Percentiles rank a stretch among this genome's conserved stretches.
Conservation (phyloP, 53 echinoderm and acorn worm species). For the Hippasteria phrygiana region DNA sequence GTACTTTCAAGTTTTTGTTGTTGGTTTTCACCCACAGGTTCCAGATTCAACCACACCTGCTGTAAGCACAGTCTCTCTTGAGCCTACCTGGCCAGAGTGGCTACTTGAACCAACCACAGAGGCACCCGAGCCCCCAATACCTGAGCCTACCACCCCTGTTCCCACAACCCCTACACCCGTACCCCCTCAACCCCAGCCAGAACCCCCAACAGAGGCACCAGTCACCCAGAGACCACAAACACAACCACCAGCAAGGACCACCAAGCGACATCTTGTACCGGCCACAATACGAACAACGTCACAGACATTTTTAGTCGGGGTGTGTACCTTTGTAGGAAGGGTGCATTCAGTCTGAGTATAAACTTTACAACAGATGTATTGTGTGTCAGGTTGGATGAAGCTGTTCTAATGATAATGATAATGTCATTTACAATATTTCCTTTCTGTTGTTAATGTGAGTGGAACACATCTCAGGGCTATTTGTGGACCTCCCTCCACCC, state of each 20-base stretch:
- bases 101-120: conserved; percentile 2
- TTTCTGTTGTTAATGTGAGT: too few relatives aligned
- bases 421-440: too few relatives aligned
- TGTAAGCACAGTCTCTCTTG: conserved; percentile 8
- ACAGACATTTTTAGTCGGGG: conserved; percentile 24
- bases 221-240: conserved; percentile 19
- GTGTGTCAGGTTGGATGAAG: too few relatives aligned
- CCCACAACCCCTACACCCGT: conserved; percentile 16
- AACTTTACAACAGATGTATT: not conserved
- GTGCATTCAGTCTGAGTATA: not conserved
- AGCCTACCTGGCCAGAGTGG: conserved; percentile 57
- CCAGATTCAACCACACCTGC: conserved; percentile 29
- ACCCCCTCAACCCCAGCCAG: conserved; percentile 30
- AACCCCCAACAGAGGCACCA: conserved; percentile 32
- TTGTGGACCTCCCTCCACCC: too few relatives aligned
- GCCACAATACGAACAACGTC: conserved; percentile 31
- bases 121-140: conserved; percentile 10
- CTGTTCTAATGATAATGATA: too few relatives aligned
- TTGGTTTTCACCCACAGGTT: conserved; percentile 15
- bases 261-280: conserved; percentile 19
- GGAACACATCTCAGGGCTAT: too few relatives aligned
- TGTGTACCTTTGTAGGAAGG: conserved; percentile 6
- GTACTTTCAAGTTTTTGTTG: not conserved
- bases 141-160: conserved; percentile 15
- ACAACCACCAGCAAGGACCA: conserved; percentile 18